Evolutionary conservation across 2,888 invertebrate genomes (phyloP).

Genomic region (Folsomia manolachei): DNA sequence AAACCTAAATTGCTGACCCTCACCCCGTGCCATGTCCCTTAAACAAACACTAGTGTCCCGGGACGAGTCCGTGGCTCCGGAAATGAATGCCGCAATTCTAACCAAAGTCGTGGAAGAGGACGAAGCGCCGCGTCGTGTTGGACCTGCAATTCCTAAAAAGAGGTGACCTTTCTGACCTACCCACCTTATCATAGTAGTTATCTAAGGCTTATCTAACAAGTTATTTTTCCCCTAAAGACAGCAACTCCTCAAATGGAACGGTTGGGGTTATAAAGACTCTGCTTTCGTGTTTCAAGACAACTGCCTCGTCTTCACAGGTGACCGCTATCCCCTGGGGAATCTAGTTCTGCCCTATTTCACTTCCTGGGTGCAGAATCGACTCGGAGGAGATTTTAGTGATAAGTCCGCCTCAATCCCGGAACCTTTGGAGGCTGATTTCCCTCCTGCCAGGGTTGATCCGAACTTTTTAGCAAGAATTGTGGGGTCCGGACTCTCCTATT

Average conservation of each 20-base stretch:
- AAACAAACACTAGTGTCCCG: constrained; percentile 29
- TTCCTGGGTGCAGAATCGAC: constrained; percentile 72
- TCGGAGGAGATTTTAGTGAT: constrained; percentile 65
- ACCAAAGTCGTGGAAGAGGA: constrained; percentile 13
- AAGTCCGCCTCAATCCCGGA: constrained; percentile 57
- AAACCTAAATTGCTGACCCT: too few relatives aligned
- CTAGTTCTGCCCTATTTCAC: constrained; percentile 72
- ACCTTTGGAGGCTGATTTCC: constrained; percentile 64
- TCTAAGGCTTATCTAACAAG: too few relatives aligned
- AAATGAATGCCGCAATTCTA: constrained; percentile 27
- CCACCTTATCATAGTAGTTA: too few relatives aligned
- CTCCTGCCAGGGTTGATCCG: constrained; percentile 64
- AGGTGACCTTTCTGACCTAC: too few relatives aligned
- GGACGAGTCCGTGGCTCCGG: constrained; percentile 27
- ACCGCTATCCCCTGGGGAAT: constrained; percentile 75
- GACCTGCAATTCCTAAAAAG: constrained; percentile 37
- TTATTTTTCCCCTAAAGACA: constrained; percentile 64
- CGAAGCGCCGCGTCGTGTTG: constrained; percentile 17
- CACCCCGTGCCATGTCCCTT: constrained; percentile 34
- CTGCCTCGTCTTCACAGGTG: constrained; percentile 76
- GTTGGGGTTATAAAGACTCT: constrained; percentile 99
- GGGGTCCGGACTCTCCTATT: constrained; percentile 55
- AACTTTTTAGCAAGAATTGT: constrained; percentile 57
- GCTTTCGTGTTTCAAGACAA: constrained; percentile 69
- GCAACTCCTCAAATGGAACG: constrained; percentile 94